Evolutionary conservation across 2,888 invertebrate species (phyloP), one percentile per base, ranked within the genome.

Genomic region (Meteorus colon): DNA sequence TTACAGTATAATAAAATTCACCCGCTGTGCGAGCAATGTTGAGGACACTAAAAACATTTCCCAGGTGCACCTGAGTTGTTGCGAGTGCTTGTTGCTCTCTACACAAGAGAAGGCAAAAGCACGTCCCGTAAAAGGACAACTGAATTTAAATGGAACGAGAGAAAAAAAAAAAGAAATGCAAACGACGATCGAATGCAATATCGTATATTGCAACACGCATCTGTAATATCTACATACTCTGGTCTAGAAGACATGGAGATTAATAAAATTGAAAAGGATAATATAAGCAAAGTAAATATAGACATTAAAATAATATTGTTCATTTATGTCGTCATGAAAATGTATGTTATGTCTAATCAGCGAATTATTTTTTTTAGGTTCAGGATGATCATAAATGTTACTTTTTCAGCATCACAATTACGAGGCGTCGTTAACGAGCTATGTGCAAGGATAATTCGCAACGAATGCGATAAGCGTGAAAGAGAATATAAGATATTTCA

Each of bases 401-500:
- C 31, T 34, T 69, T 29, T 55, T n/a, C 55, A 66, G 41, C 19
- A 51, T 19, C 37, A 73, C 63, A 62, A 73, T 75, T 70, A 70
- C 55, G 74, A 74, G 66, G 70, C 72, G 63, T 59, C 74, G 69
- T 81, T 82, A 82, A 82, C 82, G 81, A 82, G 80, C 80, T 70
- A 78, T 76, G 78, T 78, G 71, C 19, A 55, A 24, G 45, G 62
- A 72, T 67, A 81, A 81, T 79, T 79, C 55, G 55, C 55, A 19
- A 55, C 19, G 55, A 55, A 55, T 55, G 19, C 78, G 78, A 80
- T 80, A 79, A 82, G 82, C 82, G 80, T 81, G 78, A 82, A 82
- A 82, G 81, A 80, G 80, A 78, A 82, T 81, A 79, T 81, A 69
- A 76, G 60, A 55, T 55, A 19, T 19, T n/a, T 55, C 55, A 19